Evolutionary conservation across 2,797 vertebrate species (phyloP), one percentile per base, ranked within the genome.

Genomic region (Oreochromis grahami): DNA sequence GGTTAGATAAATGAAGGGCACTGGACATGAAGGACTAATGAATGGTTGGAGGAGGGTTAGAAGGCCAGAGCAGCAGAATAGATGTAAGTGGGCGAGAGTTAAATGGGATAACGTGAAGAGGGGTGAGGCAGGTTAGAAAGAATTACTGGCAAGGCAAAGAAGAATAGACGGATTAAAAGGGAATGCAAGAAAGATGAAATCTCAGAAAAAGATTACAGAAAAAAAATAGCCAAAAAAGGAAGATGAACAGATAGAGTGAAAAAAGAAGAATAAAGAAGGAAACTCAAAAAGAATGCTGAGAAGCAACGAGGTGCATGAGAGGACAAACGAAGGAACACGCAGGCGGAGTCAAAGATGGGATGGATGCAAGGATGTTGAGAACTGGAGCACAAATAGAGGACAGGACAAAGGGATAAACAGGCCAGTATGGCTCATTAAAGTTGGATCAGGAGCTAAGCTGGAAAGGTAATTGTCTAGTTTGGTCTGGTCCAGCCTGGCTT

Each of bases 371-470:
- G 56, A 52, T 34, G 70, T 4, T 52, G 26, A 70, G 41, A 56
- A 50, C 48, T 65, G 29, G 56, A 79, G 60, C 41, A 36, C 24
- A 32, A 21, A 45, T 1, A 51, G 50, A 84, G 76, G 43, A 55
- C 34, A 76, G 19, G 74, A 56, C n/a, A 36, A 78, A 83, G 56
- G 55, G 38, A 74, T 78, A 77, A 87, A 77, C 74, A 58, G 9
- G 13, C 53, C 83, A 15, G 21, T 3, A 6, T 5, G 76, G 70
- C 38, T 87, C 77, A 76, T 88, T 82, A 77, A 65, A 60, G 78
- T 4, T 19, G 83, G 89, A 85, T 88, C 80, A 84, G 65, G 63
- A 24, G 58, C 56, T 82, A 45, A 89, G 65, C 84, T 70, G 56
- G 38, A 68, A 4, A 84, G 53, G 79, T 82, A 79, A 85, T 84